A percentile compares a stretch with the other conserved stretches of the same genome.
Conservation (phyloP, 2,797 vertebrate genomes). For the Anabas testudineus region DNA sequence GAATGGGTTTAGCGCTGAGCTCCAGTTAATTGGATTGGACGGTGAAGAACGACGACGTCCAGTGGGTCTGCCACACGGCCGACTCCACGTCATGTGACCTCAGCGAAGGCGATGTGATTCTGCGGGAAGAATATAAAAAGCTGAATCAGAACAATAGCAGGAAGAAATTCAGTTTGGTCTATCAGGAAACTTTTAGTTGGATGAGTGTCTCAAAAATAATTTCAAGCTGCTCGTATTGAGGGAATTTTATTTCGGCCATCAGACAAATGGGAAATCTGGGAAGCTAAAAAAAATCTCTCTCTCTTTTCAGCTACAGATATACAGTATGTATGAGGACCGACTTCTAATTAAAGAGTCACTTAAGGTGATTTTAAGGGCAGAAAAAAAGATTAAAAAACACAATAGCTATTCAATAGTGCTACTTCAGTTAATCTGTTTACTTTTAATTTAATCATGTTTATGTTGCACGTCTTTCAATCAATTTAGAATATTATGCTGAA, state of each 20-base stretch:
- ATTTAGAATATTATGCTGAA: too few species aligned
- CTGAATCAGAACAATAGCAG: neutral
- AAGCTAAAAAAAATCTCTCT: neutral
- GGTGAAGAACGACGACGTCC: conserved; percentile 96
- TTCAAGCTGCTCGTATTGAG: neutral
- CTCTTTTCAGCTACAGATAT: too few species aligned
- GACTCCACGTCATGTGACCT: conserved; percentile 99
- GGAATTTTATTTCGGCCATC: neutral
- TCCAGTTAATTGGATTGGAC: conserved; percentile 87
- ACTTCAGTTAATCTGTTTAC: too few species aligned
- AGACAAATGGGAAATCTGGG: neutral
- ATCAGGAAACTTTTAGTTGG: neutral
- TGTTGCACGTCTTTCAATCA: too few species aligned
- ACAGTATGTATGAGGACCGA: too few species aligned
- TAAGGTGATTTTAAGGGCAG: too few species aligned
- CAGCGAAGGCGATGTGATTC: conserved; percentile 99
- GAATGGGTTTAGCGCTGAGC: conserved; percentile 74
- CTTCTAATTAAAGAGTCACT: too few species aligned
- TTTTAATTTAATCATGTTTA: too few species aligned
- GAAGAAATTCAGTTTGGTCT: neutral
- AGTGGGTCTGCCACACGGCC: conserved; percentile 91
- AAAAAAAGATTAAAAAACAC: too few species aligned
- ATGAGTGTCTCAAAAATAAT: neutral
- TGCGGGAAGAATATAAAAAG: conserved; percentile 55
- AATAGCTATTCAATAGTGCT: too few species aligned